A percentile compares a stretch with the other conserved stretches of the same genome.
Evolutionary conservation across 2,113 vertebrate genomes (phyloP).

Genomic region (Cavia aperea): DNA sequence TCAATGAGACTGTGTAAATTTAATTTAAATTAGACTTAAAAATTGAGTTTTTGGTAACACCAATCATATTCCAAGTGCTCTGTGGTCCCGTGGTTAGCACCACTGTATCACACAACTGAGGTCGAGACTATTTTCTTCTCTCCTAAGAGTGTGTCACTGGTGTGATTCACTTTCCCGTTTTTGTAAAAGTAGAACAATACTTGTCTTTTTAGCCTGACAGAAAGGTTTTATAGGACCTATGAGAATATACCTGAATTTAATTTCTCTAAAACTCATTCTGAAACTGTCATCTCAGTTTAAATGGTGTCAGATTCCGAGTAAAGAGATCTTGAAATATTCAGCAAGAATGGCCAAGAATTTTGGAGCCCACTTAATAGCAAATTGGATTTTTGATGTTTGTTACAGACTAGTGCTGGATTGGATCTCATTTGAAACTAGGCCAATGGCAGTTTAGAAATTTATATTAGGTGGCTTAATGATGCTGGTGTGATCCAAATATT

Average conservation of each 20-base stretch:
- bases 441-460: background rate
- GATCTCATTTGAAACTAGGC: background rate
- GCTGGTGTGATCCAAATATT: background rate
- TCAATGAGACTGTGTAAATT: background rate
- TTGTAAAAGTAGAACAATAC: background rate
- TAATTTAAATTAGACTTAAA: background rate
- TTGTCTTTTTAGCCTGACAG: background rate
- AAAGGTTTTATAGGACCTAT: background rate
- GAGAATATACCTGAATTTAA: background rate
- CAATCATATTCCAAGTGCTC: background rate
- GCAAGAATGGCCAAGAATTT: background rate
- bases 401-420: conserved; percentile 1
- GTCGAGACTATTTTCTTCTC: background rate
- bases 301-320: background rate
- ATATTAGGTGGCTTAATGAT: background rate
- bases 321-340: background rate
- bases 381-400: background rate
- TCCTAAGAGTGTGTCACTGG: background rate
- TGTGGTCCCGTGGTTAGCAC: too few relatives aligned
- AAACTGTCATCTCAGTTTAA: conserved; percentile 6
- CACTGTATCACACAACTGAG: background rate
- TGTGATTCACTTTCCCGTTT: background rate
- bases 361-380: background rate
- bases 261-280: background rate
- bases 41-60: background rate